phyloP scores from a whole-genome alignment of 1,140 invertebrate species.

The Psix sp. region DNA sequence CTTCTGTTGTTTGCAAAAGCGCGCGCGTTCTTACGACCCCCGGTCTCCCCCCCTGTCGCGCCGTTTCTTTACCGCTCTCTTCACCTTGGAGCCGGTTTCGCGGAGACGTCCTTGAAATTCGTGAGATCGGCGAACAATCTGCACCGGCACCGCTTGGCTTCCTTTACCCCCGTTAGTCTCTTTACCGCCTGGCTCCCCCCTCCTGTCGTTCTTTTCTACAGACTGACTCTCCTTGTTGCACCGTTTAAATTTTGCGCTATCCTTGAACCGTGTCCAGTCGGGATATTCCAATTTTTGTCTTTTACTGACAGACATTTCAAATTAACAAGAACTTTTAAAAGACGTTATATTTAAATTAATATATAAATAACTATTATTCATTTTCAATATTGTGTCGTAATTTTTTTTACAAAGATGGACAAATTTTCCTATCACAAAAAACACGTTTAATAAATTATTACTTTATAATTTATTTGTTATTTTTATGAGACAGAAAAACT shows the following conservation, averaged over 20 bases:
- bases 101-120: conserved; percentile 75
- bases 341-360: too few species aligned
- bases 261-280: conserved; percentile 45
- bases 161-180: conserved; percentile 50
- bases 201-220: not conserved
- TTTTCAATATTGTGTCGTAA: too few species aligned
- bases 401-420: too few species aligned
- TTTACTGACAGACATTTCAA: not conserved
- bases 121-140: conserved; percentile 73
- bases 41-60: conserved; percentile 39
- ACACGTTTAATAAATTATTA: too few species aligned
- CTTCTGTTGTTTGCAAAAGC: conserved; percentile 39
- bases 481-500: too few species aligned
- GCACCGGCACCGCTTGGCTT: conserved; percentile 65
- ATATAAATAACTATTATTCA: too few species aligned
- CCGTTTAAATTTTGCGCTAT: conserved; percentile 46
- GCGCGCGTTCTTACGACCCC: conserved; percentile 28
- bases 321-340: too few species aligned
- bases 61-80: conserved; percentile 60
- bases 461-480: too few species aligned
- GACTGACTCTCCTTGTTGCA: conserved; percentile 6
- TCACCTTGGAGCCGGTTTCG: conserved; percentile 70
- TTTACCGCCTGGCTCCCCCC: conserved; percentile 4
- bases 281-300: conserved; percentile 20
- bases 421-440: too few species aligned